These are phyloP conservation scores for Cnemophilus loriae DNA, from an alignment of 2,113 vertebrate species.

Conservation along the genomic window DNA sequence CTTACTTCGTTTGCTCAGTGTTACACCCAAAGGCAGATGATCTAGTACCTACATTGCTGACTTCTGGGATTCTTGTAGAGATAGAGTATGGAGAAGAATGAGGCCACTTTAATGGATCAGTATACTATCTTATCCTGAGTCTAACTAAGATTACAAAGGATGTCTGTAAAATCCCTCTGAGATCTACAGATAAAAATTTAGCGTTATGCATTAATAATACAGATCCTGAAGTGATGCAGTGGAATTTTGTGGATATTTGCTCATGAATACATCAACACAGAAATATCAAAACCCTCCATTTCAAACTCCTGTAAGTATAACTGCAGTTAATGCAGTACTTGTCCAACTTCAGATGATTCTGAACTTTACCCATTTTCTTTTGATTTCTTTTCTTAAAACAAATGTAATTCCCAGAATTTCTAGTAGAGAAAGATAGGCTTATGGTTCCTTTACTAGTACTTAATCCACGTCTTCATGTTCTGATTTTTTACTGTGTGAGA, in stretches of 20 bases:
- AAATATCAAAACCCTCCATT: neutral
- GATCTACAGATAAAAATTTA: neutral
- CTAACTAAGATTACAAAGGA: neutral
- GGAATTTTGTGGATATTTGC: neutral
- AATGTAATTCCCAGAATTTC: neutral
- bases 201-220: neutral
- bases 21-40: neutral
- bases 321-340: neutral
- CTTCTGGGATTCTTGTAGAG: neutral
- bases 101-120: neutral
- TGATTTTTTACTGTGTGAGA: neutral
- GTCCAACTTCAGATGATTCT: neutral
- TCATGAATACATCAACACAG: neutral
- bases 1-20: neutral
- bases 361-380: neutral
- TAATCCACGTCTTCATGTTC: neutral
- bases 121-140: neutral
- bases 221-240: neutral
- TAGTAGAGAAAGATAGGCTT: neutral
- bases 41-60: neutral
- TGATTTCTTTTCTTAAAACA: neutral
- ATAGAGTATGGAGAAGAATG: neutral
- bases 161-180: constrained; percentile 2
- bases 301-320: neutral
- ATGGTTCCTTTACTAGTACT: neutral